Percentiles rank a stretch among this genome's conserved stretches.
phyloP scores from a whole-genome alignment of 2,888 invertebrate species.

The Augiades crinisus region DNA sequence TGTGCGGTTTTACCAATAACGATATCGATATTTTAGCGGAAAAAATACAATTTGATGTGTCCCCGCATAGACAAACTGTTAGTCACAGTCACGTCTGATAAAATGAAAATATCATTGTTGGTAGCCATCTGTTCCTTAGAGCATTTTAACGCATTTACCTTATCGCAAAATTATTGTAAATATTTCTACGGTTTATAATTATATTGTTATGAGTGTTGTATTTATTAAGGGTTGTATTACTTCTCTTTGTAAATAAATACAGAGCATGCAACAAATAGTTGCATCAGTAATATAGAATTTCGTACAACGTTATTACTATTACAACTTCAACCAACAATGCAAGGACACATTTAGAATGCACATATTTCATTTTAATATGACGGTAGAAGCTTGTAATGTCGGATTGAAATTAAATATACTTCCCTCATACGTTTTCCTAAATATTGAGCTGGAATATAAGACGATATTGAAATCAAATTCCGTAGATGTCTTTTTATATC shows the following conservation, averaged over 20 bases:
- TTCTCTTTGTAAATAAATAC: too few species aligned
- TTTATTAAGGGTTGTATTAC: too few species aligned
- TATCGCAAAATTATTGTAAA: too few species aligned
- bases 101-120: neutral
- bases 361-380: conserved; percentile 14
- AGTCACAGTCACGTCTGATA: neutral
- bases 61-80: neutral
- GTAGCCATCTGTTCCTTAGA: too few species aligned
- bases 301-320: conserved; percentile 2
- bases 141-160: too few species aligned
- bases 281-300: neutral
- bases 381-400: conserved; percentile 5
- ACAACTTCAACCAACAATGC: neutral
- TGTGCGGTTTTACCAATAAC: conserved; percentile 51
- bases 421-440: neutral
- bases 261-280: too few species aligned
- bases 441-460: conserved; percentile 4
- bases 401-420: conserved; percentile 16
- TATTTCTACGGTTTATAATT: too few species aligned
- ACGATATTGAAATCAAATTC: neutral
- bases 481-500: too few species aligned
- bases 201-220: too few species aligned
- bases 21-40: conserved; percentile 41
- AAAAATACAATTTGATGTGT: conserved; percentile 20
- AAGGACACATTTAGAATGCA: conserved; percentile 17